Evolutionary conservation across 2,888 invertebrate species (phyloP), one percentile per base, ranked within the genome.

Genomic region (Tetanocera ferruginea): DNA sequence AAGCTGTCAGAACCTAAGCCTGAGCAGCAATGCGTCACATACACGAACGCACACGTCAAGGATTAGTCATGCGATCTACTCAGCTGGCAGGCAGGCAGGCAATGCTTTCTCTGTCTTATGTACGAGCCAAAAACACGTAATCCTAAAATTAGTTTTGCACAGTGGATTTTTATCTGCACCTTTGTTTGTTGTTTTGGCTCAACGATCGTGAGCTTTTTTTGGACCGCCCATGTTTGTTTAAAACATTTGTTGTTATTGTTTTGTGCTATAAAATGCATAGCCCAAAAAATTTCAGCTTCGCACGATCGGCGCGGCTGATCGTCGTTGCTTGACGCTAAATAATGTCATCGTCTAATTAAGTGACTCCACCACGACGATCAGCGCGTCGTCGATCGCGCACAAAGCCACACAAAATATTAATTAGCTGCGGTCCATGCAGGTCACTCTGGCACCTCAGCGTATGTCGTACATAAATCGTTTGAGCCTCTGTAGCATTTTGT

Each of bases 91-190:
- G 34, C 37, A 57, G 23, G 19, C 19, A 57, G 57, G 25, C 57
- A 25, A 57, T 14, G 25, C 57, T 25, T 43, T 23, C 23, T 55
- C n/a, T 23, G 49, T 55, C n/a, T 23, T 64, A 60, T 76, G 79
- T 78, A 81, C 80, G 75, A 75, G 78, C 71, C 64, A 76, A 76
- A 79, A 79, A 76, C 81, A 81, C 82, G 81, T 82, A 81, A 82
- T 81, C 82, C 81, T 64, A 80, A 79, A 82, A 82, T 82, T 82
- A 82, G 82, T 78, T 64, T 17, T 28, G 55, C 62, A 31, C 70
- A 62, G 23, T 34, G 60, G 43, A 6, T 69, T 28, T 51, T 14
- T n/a, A 57, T 25, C 31, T 31, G 79, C 75, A 79, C 67, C 8
- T 52, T 19, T 51, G 34, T 17, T 5, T 19, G 49, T 34, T 66